phyloP scores from a whole-genome alignment of 2,888 invertebrate species.

The Oegoconia quadripuncta region DNA sequence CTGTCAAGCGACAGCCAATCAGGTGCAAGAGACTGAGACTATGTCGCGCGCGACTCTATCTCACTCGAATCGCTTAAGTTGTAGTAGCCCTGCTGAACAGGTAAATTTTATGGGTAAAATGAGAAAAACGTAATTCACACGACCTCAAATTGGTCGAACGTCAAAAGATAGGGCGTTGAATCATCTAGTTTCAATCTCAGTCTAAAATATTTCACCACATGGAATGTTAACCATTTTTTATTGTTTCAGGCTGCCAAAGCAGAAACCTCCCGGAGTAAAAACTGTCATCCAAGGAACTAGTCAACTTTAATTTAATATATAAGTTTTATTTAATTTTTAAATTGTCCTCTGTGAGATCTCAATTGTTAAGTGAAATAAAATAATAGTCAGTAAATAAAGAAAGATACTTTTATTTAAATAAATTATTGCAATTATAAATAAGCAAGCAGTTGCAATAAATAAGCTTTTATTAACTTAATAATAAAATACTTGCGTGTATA shows the following conservation, averaged over 20 bases:
- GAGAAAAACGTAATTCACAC: no score
- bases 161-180: no score
- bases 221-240: background rate
- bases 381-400: conserved; percentile 13
- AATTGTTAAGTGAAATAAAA: conserved; percentile 6
- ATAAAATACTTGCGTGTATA: no score
- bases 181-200: background rate
- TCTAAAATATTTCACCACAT: background rate
- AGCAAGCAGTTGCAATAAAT: background rate
- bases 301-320: conserved; percentile 53
- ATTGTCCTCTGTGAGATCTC: conserved; percentile 5
- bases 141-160: no score
- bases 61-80: no score
- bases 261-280: conserved; percentile 63
- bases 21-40: no score
- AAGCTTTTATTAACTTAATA: background rate
- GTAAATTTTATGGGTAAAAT: no score
- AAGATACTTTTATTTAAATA: conserved; percentile 11
- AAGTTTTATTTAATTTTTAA: no score
- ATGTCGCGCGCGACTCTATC: no score
- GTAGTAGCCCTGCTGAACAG: no score
- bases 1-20: no score
- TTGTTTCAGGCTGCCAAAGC: conserved; percentile 61
- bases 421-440: conserved; percentile 12
- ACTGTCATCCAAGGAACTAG: conserved; percentile 64